These are phyloP conservation scores for crab-eating macaque (Macaca fascicularis) DNA, from an alignment of 2,113 vertebrate genomes.

Conservation along the genomic window DNA sequence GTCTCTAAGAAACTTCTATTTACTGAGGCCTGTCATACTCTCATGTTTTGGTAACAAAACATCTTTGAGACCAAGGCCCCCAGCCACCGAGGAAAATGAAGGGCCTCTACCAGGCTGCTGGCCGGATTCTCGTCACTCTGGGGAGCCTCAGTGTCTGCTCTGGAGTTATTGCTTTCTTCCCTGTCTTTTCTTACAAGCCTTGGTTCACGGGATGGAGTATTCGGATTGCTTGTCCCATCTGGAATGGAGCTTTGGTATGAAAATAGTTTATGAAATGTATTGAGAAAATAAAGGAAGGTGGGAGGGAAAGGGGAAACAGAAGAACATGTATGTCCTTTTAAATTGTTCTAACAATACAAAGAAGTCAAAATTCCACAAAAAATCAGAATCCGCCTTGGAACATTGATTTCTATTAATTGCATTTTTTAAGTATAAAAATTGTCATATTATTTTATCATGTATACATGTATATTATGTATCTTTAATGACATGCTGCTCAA, in stretches of 20 bases:
- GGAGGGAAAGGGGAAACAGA: background rate
- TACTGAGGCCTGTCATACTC: conserved; percentile 67
- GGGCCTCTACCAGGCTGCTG: conserved; percentile 54
- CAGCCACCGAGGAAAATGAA: conserved; percentile 61
- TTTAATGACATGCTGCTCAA: background rate
- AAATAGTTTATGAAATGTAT: conserved; percentile 19
- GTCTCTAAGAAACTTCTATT: conserved; percentile 85
- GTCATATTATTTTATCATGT: background rate
- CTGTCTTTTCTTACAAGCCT: conserved; percentile 71
- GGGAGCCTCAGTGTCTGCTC: conserved; percentile 72
- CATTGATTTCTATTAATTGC: background rate
- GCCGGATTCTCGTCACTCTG: conserved; percentile 64
- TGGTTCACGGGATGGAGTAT: conserved; percentile 76
- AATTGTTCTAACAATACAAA: background rate
- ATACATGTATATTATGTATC: background rate
- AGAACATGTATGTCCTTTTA: background rate
- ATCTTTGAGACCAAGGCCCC: conserved; percentile 44
- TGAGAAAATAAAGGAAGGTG: background rate
- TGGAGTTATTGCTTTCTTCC: conserved; percentile 77
- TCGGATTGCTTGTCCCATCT: conserved; percentile 79
- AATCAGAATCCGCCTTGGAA: background rate
- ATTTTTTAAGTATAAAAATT: background rate
- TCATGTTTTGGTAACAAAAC: conserved; percentile 68
- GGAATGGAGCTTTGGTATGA: conserved; percentile 82
- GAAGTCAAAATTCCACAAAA: conserved; percentile 21